These are phyloP conservation scores for Pantherophis vulpinus DNA, from an alignment of 2,797 vertebrate species.

Conservation along the genomic window DNA sequence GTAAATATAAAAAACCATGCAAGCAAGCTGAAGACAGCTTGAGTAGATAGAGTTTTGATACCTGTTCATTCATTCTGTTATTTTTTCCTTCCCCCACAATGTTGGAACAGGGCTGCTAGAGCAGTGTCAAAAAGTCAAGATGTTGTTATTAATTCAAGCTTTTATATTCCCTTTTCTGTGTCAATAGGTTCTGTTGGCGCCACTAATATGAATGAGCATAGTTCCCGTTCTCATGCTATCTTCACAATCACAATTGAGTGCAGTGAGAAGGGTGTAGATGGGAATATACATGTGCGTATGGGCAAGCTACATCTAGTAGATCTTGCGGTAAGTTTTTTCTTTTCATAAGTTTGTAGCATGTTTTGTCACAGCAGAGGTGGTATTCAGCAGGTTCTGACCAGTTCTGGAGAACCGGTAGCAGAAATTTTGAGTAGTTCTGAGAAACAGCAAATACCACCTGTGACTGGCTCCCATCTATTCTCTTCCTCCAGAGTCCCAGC, in stretches of 20 bases:
- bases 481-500: too few species aligned
- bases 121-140: neutral
- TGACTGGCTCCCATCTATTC: too few species aligned
- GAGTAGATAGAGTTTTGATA: neutral
- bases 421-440: too few species aligned
- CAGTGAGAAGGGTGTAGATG: conserved; percentile 95
- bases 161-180: neutral
- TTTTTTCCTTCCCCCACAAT: neutral
- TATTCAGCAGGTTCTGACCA: too few species aligned
- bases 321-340: conserved; percentile 82
- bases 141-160: neutral
- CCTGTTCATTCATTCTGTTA: neutral
- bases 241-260: conserved; percentile 99
- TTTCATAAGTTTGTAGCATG: neutral
- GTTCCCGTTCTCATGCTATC: conserved; percentile 96
- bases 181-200: conserved; percentile 90
- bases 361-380: neutral
- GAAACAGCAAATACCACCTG: too few species aligned
- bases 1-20: neutral
- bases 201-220: conserved; percentile 99
- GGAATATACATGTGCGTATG: conserved; percentile 96
- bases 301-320: conserved; percentile 97
- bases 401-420: too few species aligned
- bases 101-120: neutral
- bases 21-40: neutral